phyloP scores from a whole-genome alignment of 2,113 vertebrate species.

The Rhagologus leucostigma region DNA sequence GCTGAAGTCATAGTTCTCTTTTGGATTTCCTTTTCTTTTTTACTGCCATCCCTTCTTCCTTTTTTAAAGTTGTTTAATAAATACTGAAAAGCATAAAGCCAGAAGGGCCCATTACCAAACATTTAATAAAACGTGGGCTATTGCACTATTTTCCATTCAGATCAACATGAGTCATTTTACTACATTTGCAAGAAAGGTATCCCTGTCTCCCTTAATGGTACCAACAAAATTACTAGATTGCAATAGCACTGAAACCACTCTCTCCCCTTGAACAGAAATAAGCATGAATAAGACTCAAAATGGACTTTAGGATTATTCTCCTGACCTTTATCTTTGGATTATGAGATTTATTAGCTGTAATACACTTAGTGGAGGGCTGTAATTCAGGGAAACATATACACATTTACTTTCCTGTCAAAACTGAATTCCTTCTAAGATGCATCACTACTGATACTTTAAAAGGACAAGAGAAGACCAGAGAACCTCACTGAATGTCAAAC shows the following conservation, averaged over 20 bases:
- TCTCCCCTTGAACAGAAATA: neutral
- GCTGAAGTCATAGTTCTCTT: neutral
- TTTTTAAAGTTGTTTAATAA: neutral
- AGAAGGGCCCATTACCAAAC: neutral
- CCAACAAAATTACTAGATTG: neutral
- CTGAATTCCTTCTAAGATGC: neutral
- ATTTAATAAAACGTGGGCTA: neutral
- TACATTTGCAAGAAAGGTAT: neutral
- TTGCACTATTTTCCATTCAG: neutral
- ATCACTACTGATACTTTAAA: neutral
- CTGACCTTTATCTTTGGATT: conserved; percentile 41
- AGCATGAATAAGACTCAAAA: conserved; percentile 2
- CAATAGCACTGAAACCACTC: neutral
- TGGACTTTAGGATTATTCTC: conserved; percentile 7
- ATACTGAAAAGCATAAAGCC: neutral
- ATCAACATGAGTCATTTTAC: neutral
- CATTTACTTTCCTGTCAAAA: neutral
- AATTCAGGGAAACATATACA: neutral
- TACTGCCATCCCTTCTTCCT: fast-evolving
- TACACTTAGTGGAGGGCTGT: neutral
- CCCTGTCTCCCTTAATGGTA: neutral
- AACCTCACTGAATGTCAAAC: neutral
- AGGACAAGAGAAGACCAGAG: neutral
- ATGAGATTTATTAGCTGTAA: conserved; percentile 44
- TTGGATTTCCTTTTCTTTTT: neutral